phyloP scores from a whole-genome alignment of 1,140 invertebrate species.

The Aphelenchoides avenae region DNA sequence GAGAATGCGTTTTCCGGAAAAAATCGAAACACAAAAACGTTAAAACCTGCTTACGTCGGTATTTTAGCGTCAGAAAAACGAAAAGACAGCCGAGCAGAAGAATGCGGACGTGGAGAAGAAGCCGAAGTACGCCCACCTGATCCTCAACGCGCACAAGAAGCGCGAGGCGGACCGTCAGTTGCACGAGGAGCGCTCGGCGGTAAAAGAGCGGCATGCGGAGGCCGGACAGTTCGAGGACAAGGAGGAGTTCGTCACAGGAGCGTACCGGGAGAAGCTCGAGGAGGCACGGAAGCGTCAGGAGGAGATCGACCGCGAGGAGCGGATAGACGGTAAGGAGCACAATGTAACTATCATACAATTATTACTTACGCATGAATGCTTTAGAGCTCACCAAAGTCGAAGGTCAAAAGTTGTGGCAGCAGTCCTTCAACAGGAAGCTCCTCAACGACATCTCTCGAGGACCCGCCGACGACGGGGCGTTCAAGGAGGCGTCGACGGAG shows the following conservation, averaged over 20 bases:
- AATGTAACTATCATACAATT: not conserved
- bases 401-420: constrained; percentile 27
- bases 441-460: no score
- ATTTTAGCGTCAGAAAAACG: constrained; percentile 15
- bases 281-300: constrained; percentile 10
- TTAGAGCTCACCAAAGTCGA: constrained; percentile 21
- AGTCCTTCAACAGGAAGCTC: constrained; percentile 27
- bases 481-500: no score
- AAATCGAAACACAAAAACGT: no score
- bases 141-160: constrained; percentile 25
- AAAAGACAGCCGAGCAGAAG: constrained; percentile 23
- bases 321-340: constrained; percentile 13
- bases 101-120: constrained; percentile 31
- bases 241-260: constrained; percentile 31
- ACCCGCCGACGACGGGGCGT: no score
- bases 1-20: no score
- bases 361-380: no score
- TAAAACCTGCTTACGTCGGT: no score
- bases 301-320: constrained; percentile 18
- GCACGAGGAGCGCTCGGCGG: constrained; percentile 27
- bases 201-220: constrained; percentile 27
- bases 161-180: constrained; percentile 28
- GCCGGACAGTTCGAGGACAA: constrained; percentile 30
- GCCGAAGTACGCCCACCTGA: constrained; percentile 31
- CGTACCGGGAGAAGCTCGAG: constrained; percentile 28